Conservation (phyloP, 2,888 invertebrate genomes). For the Entomobrya proxima region DNA sequence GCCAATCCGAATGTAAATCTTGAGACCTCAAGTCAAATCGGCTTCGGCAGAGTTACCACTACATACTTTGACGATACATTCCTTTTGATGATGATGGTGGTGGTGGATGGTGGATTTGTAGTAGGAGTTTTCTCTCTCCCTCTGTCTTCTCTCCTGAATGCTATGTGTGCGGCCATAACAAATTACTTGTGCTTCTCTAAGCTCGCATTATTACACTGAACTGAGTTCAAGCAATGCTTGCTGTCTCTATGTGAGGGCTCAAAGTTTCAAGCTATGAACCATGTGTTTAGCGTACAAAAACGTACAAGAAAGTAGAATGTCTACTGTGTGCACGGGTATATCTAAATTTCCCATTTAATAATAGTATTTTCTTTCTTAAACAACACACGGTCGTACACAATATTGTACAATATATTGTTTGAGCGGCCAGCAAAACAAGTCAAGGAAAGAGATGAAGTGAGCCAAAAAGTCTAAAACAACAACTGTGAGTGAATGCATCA, state of each 20-base stretch:
- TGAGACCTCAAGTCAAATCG: conserved; percentile 68
- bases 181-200: conserved; percentile 44
- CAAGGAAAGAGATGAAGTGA: conserved; percentile 59
- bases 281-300: neutral
- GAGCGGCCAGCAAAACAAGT: conserved; percentile 47
- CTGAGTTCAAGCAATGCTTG: conserved; percentile 29
- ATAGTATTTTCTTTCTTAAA: conserved; percentile 12
- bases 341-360: neutral
- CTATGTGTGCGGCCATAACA: conserved; percentile 56
- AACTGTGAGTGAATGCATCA: conserved; percentile 27
- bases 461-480: conserved; percentile 36
- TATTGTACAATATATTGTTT: neutral
- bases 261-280: conserved; percentile 48
- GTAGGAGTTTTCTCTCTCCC: conserved; percentile 11
- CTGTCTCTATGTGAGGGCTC: conserved; percentile 4
- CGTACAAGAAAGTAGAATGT: neutral
- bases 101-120: neutral
- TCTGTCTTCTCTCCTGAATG: neutral
- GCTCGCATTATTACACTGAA: conserved; percentile 26
- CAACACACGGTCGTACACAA: neutral
- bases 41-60: conserved; percentile 57
- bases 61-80: conserved; percentile 51
- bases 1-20: conserved; percentile 69
- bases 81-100: conserved; percentile 34
- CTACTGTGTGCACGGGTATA: neutral